A percentile compares a stretch with the other conserved stretches of the same genome.
phyloP scores from a whole-genome alignment of 2,797 vertebrate genomes.

The Tapera naevia region DNA sequence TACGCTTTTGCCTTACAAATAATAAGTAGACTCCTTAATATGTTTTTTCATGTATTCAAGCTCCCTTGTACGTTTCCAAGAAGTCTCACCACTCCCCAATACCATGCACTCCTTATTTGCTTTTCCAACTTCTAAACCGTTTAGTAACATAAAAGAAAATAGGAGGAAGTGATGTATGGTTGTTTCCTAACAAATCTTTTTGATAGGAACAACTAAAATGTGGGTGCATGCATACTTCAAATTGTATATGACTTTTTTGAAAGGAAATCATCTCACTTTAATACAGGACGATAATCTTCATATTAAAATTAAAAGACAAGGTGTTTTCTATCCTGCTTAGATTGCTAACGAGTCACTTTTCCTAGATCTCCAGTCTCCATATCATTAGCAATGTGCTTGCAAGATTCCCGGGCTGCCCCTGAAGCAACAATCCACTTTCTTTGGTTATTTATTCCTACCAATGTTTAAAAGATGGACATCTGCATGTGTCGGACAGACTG shows the following conservation, averaged over 20 bases:
- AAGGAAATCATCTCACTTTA: not conserved
- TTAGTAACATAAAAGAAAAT: not conserved
- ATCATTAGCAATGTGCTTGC: not conserved
- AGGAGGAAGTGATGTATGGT: not conserved
- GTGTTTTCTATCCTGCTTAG: not conserved
- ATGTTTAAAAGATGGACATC: not conserved
- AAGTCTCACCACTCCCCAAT: not conserved
- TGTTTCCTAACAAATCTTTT: not conserved
- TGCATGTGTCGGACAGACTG: not conserved
- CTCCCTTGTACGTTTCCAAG: not conserved
- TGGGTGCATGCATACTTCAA: not conserved
- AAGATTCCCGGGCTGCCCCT: not conserved
- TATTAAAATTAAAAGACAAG: not conserved
- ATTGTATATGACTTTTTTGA: not conserved
- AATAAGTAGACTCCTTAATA: not conserved
- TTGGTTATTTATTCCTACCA: not conserved
- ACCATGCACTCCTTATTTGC: not conserved
- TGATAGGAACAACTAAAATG: not conserved
- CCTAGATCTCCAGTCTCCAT: not conserved
- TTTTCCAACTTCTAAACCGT: not conserved
- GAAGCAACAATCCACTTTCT: rapidly evolving
- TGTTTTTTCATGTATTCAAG: not conserved
- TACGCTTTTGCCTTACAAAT: not conserved
- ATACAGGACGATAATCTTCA: not conserved
- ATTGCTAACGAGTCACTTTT: not conserved